phyloP scores from a whole-genome alignment of 2,888 invertebrate genomes.

The Acrobasis consociella region DNA sequence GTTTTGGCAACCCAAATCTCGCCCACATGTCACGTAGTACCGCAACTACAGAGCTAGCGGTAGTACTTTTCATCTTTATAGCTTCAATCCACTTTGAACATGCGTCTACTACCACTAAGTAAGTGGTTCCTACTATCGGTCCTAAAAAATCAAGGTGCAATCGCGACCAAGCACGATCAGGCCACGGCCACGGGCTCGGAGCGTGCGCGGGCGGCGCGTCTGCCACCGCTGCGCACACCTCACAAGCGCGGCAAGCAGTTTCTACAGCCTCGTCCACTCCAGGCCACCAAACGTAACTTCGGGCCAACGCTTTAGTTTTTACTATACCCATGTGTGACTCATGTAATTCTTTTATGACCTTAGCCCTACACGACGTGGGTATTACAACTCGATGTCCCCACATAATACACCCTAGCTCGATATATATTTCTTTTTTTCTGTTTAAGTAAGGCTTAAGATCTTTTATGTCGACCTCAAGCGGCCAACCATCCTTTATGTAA shows the following conservation, averaged over 20 bases:
- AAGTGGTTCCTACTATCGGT: constrained; percentile 7
- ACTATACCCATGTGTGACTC: constrained; percentile 17
- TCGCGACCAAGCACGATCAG: constrained; percentile 23
- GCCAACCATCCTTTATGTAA: constrained; percentile 24
- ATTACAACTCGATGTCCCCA: constrained; percentile 29
- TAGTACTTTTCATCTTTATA: constrained; percentile 20
- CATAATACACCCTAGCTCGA: constrained; percentile 28
- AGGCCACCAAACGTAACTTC: constrained; percentile 29
- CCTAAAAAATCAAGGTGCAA: constrained; percentile 22
- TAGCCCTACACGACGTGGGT: constrained; percentile 24
- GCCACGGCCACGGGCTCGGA: constrained; percentile 31
- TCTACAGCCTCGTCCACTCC: constrained; percentile 29
- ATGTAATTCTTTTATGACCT: constrained; percentile 31
- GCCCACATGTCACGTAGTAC: constrained; percentile 23
- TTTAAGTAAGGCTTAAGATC: constrained; percentile 23
- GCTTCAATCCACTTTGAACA: constrained; percentile 24
- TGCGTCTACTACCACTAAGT: constrained; percentile 14
- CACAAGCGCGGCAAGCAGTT: constrained; percentile 24
- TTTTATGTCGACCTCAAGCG: constrained; percentile 19
- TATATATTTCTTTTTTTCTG: constrained; percentile 14
- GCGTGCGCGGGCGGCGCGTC: constrained; percentile 21
- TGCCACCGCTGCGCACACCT: constrained; percentile 16
- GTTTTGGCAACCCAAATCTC: constrained; percentile 24
- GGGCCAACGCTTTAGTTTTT: too few species aligned
- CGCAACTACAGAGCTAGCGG: constrained; percentile 15